Evolutionary conservation across 2,797 vertebrate genomes (phyloP).

Genomic region (Odontamblyopus rebecca): DNA sequence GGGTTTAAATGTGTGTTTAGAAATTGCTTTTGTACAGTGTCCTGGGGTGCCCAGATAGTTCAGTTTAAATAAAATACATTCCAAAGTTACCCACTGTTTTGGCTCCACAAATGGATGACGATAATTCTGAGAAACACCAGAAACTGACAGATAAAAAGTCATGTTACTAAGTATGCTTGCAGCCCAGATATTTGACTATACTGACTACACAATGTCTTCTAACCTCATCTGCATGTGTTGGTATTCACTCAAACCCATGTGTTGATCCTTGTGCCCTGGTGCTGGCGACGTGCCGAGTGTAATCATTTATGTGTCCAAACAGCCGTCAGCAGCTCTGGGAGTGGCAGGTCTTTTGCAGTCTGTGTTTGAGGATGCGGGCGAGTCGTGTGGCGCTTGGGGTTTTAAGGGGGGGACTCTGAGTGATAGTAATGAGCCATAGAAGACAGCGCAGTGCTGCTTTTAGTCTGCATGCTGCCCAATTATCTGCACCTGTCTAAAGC

Average conservation of each 20-base stretch:
- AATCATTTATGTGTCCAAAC: conserved; percentile 53
- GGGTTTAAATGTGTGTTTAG: too few species aligned
- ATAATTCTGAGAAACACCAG: background rate
- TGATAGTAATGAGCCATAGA: conserved; percentile 73
- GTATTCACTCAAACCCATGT: conserved; percentile 3
- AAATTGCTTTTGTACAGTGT: too few species aligned
- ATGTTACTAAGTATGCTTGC: background rate
- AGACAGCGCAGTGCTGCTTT: conserved; percentile 60
- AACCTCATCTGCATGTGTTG: background rate
- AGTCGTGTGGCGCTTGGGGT: conserved; percentile 39
- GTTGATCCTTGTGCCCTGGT: background rate
- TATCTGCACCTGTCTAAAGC: conserved; percentile 73
- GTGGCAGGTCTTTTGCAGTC: conserved; percentile 44
- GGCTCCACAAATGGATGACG: background rate
- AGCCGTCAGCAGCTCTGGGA: conserved; percentile 22
- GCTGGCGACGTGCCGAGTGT: conserved; percentile 14
- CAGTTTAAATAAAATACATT: too few species aligned
- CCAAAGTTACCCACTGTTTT: too few species aligned
- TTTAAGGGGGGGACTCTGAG: conserved; percentile 59
- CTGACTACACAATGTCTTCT: background rate
- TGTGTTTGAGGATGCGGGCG: conserved; percentile 27
- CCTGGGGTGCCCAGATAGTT: too few species aligned
- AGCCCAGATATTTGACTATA: background rate
- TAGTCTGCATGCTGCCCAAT: conserved; percentile 69
- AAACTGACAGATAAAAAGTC: background rate